Conservation (phyloP, 2,888 invertebrate species). For the Aphodius granarius region DNA sequence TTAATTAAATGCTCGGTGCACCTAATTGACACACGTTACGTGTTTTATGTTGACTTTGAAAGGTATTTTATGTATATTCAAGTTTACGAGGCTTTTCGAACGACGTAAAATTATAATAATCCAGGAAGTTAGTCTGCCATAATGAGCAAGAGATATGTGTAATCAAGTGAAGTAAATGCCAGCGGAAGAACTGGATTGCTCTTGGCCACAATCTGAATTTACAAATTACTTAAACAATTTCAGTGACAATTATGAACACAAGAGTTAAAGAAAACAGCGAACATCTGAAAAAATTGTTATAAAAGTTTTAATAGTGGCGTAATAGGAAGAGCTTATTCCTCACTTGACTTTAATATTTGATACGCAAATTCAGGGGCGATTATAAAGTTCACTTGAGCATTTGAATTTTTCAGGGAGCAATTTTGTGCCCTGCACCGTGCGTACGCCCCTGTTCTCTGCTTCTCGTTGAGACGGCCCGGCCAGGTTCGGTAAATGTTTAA, state of each 20-base stretch:
- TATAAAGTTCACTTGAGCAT: background rate
- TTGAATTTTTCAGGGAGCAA: constrained; percentile 14
- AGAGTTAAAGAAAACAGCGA: too few species aligned
- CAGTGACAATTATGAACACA: too few species aligned
- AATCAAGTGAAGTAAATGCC: too few species aligned
- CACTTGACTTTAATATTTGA: background rate
- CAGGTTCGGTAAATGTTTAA: constrained; percentile 26
- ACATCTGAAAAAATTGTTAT: too few species aligned
- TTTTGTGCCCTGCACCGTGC: background rate
- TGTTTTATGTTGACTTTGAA: background rate
- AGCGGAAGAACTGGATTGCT: too few species aligned
- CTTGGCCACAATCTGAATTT: too few species aligned
- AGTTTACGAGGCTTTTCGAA: background rate
- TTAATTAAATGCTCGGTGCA: background rate
- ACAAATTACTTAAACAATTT: too few species aligned
- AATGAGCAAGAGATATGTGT: background rate
- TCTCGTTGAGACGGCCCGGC: constrained; percentile 23
- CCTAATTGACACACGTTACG: background rate
- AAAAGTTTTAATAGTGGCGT: background rate
- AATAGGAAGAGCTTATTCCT: background rate
- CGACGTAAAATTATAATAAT: background rate
- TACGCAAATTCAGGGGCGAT: background rate
- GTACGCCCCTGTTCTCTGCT: background rate
- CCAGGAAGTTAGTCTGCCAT: background rate
- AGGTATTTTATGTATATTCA: background rate